Conservation (phyloP, 1,140 invertebrate genomes). For the Stenopsyche tienmushanensis region DNA sequence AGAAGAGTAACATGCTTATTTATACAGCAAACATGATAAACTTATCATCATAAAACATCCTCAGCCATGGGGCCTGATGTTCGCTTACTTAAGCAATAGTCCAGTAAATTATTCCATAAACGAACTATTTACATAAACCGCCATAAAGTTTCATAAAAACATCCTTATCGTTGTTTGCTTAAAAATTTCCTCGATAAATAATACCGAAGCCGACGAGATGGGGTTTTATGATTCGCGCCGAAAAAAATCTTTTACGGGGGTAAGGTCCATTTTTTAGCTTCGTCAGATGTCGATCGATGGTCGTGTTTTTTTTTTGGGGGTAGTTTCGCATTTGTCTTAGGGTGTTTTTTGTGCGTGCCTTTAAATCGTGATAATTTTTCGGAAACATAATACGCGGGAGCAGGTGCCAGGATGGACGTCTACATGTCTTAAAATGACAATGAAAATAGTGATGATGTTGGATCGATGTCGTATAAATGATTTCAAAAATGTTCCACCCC, state of each 20-base stretch:
- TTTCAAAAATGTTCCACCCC: too few species aligned
- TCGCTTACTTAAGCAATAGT: not conserved
- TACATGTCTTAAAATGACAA: too few species aligned
- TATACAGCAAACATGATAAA: too few species aligned
- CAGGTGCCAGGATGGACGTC: constrained; percentile 6
- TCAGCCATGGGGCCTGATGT: too few species aligned
- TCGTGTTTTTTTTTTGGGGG: not conserved
- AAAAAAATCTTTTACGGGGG: too few species aligned
- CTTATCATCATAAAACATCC: too few species aligned
- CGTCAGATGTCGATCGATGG: constrained; percentile 3
- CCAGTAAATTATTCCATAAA: constrained; percentile 20
- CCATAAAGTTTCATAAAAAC: not conserved
- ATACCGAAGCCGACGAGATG: not conserved
- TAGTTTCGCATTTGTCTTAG: constrained; percentile 25
- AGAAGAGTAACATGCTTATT: too few species aligned
- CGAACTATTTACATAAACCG: constrained; percentile 3
- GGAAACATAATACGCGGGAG: constrained; percentile 9
- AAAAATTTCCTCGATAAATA: constrained; percentile 18
- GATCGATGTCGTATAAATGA: too few species aligned
- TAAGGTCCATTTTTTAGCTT: too few species aligned
- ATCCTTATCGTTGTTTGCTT: constrained; percentile 3
- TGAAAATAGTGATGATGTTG: too few species aligned
- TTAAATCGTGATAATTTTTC: constrained; percentile 26
- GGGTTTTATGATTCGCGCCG: not conserved
- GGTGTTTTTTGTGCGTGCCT: not conserved